These are phyloP conservation scores for Morus bassanus DNA, from an alignment of 2,797 vertebrate genomes.

Conservation along the genomic window DNA sequence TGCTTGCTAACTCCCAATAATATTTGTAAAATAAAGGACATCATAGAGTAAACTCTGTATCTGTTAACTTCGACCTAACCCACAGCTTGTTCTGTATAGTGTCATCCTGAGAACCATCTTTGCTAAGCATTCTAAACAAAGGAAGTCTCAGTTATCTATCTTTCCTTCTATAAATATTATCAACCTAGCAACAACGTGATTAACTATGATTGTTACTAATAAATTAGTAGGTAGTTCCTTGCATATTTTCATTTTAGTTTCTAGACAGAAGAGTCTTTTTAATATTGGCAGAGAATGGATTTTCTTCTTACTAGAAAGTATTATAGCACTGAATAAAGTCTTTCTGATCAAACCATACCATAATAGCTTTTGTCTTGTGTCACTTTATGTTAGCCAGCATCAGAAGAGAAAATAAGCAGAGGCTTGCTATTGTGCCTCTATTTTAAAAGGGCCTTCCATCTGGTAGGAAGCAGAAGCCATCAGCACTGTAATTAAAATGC, in stretches of 20 bases:
- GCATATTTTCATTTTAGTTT: slow-evolving; percentile 42
- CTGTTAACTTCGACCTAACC: not conserved
- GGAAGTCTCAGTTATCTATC: not conserved
- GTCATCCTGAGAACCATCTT: not conserved
- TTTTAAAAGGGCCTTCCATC: slow-evolving; percentile 95
- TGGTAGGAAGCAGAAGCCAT: slow-evolving; percentile 91
- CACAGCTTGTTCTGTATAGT: not conserved
- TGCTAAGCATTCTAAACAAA: slow-evolving; percentile 26
- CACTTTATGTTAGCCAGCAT: slow-evolving; percentile 75
- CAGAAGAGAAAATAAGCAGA: slow-evolving; percentile 76
- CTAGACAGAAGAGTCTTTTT: slow-evolving; percentile 34
- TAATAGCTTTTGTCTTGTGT: slow-evolving; percentile 77
- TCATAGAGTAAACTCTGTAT: not conserved
- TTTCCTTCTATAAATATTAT: slow-evolving; percentile 45
- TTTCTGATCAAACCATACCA: slow-evolving; percentile 71
- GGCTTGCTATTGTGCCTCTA: slow-evolving; percentile 76
- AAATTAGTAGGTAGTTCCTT: slow-evolving; percentile 50
- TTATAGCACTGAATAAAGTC: slow-evolving; percentile 63
- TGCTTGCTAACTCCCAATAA: slow-evolving; percentile 38
- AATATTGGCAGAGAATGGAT: slow-evolving; percentile 37
- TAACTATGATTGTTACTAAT: slow-evolving; percentile 46
- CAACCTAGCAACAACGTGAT: slow-evolving; percentile 49
- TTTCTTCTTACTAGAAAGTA: slow-evolving; percentile 52
- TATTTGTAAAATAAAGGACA: slow-evolving; percentile 52
- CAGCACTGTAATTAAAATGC: slow-evolving; percentile 99